A percentile compares a stretch with the other conserved stretches of the same genome.
Conservation (phyloP, 2,888 invertebrate species). For the Microplitis manilae region DNA sequence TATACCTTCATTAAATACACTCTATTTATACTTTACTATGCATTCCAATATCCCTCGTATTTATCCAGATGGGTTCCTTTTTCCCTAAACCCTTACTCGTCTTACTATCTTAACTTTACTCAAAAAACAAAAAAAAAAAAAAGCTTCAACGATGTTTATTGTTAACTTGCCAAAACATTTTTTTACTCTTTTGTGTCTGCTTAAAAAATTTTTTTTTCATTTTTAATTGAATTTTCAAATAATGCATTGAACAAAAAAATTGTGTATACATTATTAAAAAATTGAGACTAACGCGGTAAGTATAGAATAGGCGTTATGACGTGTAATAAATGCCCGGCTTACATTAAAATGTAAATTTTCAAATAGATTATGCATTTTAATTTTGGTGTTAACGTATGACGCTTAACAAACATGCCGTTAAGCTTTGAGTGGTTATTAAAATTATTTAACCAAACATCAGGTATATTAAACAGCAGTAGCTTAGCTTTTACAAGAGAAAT, state of each 20-base stretch:
- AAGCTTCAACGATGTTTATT: not conserved
- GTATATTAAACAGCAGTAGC: not conserved
- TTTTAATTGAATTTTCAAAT: too few relatives aligned
- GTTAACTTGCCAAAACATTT: not conserved
- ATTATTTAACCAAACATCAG: not conserved
- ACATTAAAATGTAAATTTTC: slow-evolving; percentile 50
- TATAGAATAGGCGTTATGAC: not conserved
- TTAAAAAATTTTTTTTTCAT: not conserved
- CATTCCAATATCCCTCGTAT: slow-evolving; percentile 15
- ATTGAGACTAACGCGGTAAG: not conserved
- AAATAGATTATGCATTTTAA: slow-evolving; percentile 48
- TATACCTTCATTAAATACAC: slow-evolving; percentile 22
- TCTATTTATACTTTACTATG: slow-evolving; percentile 5
- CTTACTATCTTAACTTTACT: not conserved
- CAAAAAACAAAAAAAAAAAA: not conserved
- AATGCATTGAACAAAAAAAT: too few relatives aligned
- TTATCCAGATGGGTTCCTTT: not conserved
- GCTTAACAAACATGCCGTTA: slow-evolving; percentile 42
- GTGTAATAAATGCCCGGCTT: slow-evolving; percentile 27
- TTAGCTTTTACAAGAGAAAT: not conserved
- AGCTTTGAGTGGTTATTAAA: slow-evolving; percentile 47
- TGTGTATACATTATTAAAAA: not conserved
- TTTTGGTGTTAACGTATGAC: slow-evolving; percentile 41
- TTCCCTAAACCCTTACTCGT: not conserved
- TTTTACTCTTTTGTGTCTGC: not conserved